Base-by-base conservation (phyloP, 2,888 invertebrate genomes). In the Theodoxus fluviatilis region DNA sequence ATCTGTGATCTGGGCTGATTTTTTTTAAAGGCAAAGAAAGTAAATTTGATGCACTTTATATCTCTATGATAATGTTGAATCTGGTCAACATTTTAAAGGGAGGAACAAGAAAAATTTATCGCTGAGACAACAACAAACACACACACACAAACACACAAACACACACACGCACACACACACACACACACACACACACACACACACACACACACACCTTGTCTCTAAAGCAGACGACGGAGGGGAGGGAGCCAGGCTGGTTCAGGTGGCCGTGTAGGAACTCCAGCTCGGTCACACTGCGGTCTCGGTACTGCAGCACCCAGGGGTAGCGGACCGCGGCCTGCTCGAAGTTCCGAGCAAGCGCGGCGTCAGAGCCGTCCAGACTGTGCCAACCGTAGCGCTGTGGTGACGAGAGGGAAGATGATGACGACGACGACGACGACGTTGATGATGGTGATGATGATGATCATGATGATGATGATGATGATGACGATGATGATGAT, bases 381-480 rank as follows among this genome's bases (percentile, higher is more conserved):
- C 85, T 85, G 78, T 81, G 78, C 84, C 84, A 85, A 0, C 85
- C 85, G 77, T 85, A 85, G 28, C 85, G 72, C 84, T 85, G 73
- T 1, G 70, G 49, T 59, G 33, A 9, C 37, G 1, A 67, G 7
- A 15, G 9, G 18, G 18, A 12, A 43, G 18, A 12, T 43, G 43
- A 43, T n/a, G n/a, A n/a, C n/a, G n/a, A n/a, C n/a, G n/a, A n/a
- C n/a, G n/a, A n/a, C n/a, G n/a, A n/a, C n/a, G n/a, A n/a, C n/a
- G n/a, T n/a, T n/a, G n/a, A n/a, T n/a, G n/a, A n/a, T n/a, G n/a
- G n/a, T n/a, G n/a, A n/a, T n/a, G n/a, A n/a, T n/a, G n/a, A n/a
- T n/a, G n/a, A n/a, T n/a, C n/a, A n/a, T n/a, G n/a, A n/a, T n/a
- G n/a, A n/a, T n/a, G n/a, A n/a, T n/a, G n/a, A n/a, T n/a, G n/a